phyloP scores from a whole-genome alignment of 2,888 invertebrate genomes.

The Andrena hattorfiana region DNA sequence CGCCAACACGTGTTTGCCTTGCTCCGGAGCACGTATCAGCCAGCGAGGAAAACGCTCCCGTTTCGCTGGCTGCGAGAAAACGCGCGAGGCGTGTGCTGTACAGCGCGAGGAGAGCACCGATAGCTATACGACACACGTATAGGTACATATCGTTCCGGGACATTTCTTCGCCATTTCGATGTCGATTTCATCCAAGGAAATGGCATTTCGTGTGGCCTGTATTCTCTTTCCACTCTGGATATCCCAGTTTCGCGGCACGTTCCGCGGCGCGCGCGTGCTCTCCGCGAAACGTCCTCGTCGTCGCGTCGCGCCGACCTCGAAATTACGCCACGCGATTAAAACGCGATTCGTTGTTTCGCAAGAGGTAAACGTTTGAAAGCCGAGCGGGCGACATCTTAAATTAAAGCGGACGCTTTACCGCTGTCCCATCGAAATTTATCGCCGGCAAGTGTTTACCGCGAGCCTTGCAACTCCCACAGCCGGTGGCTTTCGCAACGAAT shows the following conservation, averaged over 20 bases:
- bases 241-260: conserved; percentile 12
- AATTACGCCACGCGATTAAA: background rate
- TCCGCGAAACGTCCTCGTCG: background rate
- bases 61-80: background rate
- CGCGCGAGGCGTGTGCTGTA: background rate
- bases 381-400: background rate
- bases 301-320: background rate
- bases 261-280: background rate
- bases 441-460: background rate
- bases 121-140: conserved; percentile 2
- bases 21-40: background rate
- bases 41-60: conserved; percentile 1
- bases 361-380: background rate
- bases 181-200: conserved; percentile 49
- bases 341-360: background rate
- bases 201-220: conserved; percentile 37
- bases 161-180: conserved; percentile 47
- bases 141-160: conserved; percentile 8
- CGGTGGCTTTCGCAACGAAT: background rate
- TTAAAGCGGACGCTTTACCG: background rate
- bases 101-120: background rate
- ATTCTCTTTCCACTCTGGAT: conserved; percentile 26
- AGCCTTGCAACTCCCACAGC: background rate
- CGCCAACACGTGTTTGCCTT: background rate
- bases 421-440: background rate